Base-by-base conservation (phyloP, 2,113 vertebrate genomes). In the Bos indicus region DNA sequence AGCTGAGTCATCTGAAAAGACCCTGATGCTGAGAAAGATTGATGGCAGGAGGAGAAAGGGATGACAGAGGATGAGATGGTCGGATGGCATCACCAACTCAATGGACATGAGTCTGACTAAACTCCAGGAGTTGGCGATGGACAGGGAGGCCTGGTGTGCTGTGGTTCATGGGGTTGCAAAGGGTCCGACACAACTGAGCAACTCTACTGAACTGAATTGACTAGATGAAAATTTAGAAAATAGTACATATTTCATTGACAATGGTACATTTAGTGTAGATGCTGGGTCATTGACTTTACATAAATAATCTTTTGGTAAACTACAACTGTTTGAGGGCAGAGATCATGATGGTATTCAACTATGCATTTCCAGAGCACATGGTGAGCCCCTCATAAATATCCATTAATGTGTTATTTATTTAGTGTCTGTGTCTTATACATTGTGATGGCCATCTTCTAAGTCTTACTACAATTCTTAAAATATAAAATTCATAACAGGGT, bases 131-230 rank as follows among this genome's bases (percentile, higher is more conserved):
- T 15, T 33, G 60, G 28, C 2, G 60, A 62, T 62, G 60, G 60
- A 62, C 28, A 62, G 60, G 60, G 14, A 62, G 28, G 28, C 60
- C 14, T 15, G 13, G 13, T 33, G 28, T 62, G 6, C 40, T 62
- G 28, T 0, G 0, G 28, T 62, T 62, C 60, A 62, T 33, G 60
- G 6, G 14, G 13, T 30, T 0, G 28, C 28, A 62, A 30, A 62
- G 60, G 28, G 60, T 62, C 0, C 0, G 14, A 62, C 28, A 62
- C 2, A 1, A 62, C 28, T 62, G 28, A 62, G 28, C 2, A 1
- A 62, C 12, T 60, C 26, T 28, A 28, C 12, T 60, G 57, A 59
- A 60, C 59, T 26, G 25, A 59, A 59, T 5, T 60, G 26, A 43
- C 15, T 33, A 91, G 83, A 48, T 90, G 17, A 56, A 87, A 86